Evolutionary conservation across 2,888 invertebrate genomes (phyloP), one percentile per base, ranked within the genome.

Genomic region (Hyposoter didymator): DNA sequence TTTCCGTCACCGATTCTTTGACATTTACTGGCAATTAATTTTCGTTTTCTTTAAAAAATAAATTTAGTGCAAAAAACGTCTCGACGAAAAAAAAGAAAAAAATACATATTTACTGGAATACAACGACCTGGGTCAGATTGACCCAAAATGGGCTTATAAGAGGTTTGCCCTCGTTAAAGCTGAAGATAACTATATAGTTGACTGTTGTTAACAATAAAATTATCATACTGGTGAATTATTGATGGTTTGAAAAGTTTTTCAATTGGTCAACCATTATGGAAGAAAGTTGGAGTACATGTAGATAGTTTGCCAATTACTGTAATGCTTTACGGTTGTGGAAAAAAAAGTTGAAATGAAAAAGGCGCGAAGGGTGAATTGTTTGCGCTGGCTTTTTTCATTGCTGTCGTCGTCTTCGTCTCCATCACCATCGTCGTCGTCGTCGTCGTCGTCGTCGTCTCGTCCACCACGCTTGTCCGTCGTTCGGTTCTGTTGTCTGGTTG

Each of bases 311-410:
- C 35, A 49, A 67, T 76, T 52, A 52, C 17, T 19, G 52, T 55
- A 67, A 55, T 69, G 59, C 72, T 66, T 49, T 28, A 0, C 28
- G 39, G 43, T 43, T 35, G 49, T 73, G 55, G 55, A 73, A 79
- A 64, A 72, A 69, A 55, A 47, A 22, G 43, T 55, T 66, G 22
- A 52, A 78, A 52, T 17, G 72, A 76, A 52, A 76, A 52, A 83
- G 52, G 28, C 74, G 49, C 62, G 62, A 79, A 79, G 78, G 70
- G 78, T 72, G 70, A 73, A 80, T 82, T 88, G 87, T 84, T 88
- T 87, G 81, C 84, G 78, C 83, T 84, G 52, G 70, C 66, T 74
- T 84, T 10, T 78, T 64, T 75, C 82, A 73, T 85, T 69, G 75
- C 69, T 72, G 49, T 79, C 64, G 73, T 80, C 64, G 76, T 66